These are phyloP conservation scores for Erebia aethiops DNA, from an alignment of 2,888 invertebrate species.

Conservation along the genomic window DNA sequence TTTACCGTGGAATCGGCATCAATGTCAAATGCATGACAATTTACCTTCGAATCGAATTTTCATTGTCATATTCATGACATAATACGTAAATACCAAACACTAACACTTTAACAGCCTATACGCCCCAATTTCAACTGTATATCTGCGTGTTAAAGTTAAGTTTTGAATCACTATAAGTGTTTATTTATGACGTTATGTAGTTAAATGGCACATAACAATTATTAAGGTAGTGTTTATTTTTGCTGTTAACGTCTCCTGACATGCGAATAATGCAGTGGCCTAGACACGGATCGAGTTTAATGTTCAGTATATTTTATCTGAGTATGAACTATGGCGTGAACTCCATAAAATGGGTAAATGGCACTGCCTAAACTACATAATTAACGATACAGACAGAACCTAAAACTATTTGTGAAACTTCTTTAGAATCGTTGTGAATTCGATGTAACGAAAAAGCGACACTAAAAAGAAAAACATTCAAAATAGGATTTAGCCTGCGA, in stretches of 20 bases:
- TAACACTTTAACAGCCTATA: neutral
- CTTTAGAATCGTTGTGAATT: too few species aligned
- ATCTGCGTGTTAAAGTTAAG: neutral
- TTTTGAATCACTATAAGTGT: neutral
- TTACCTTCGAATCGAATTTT: constrained; percentile 23
- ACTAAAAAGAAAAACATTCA: too few species aligned
- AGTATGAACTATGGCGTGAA: neutral
- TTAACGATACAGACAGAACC: too few species aligned
- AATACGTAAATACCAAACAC: constrained; percentile 9
- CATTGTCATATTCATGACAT: constrained; percentile 25
- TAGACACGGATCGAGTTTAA: constrained; percentile 35
- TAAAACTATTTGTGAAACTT: too few species aligned
- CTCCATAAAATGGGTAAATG: neutral
- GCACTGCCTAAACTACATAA: neutral
- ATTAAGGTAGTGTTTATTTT: constrained; percentile 33
- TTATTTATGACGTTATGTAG: constrained; percentile 4
- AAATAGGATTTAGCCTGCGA: too few species aligned
- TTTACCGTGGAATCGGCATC: neutral
- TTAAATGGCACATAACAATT: constrained; percentile 23
- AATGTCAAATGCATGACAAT: constrained; percentile 18
- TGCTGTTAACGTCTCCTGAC: constrained; percentile 32
- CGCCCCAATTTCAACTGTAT: neutral
- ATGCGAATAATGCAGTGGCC: constrained; percentile 32
- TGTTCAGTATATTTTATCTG: neutral
- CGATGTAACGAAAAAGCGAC: too few species aligned